Evolutionary conservation across 2,888 invertebrate genomes (phyloP), one percentile per base, ranked within the genome.

Genomic region (Tetramorium bicarinatum): DNA sequence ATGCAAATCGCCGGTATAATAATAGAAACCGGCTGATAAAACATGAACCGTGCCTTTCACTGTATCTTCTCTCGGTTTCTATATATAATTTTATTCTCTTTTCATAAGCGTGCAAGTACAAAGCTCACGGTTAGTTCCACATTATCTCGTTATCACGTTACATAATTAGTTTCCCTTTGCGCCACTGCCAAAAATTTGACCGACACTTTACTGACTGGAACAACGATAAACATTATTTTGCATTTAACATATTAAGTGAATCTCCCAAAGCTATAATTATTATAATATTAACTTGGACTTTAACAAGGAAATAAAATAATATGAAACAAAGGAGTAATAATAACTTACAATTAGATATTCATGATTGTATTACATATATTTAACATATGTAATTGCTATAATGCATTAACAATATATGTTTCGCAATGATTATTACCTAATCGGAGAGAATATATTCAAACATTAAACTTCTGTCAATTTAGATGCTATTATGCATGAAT

Each of bases 81-180:
- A 90, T 90, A 87, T 91, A 89, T 90, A 90, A 90, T 86, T 76
- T 87, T 87, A 88, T 88, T 87, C 91, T 90, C 87, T 90, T 91
- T 90, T 91, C 90, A 89, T 87, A 87, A 89, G 83, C 82, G 86
- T 85, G 72, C 85, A 86, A 89, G 82, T 84, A 86, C 84, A 83
- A 85, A 84, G 81, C 87, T 87, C 88, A 80, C 83, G 87, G 77
- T 79, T 69, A 76, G 71, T 83, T 82, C 84, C 61, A 83, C 85
- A 90, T 90, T 90, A 90, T 86, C 84, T 89, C 89, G 90, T 90
- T 90, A 90, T 90, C 88, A 66, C 85, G 85, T 84, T 88, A 86
- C 87, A 90, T 88, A 90, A 90, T 90, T 89, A 89, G 85, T 81
- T 81, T 69, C 72, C 62, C 72, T 71, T 61, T 69, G 56, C 34